A percentile compares a stretch with the other conserved stretches of the same genome.
Conservation (phyloP, 2,113 vertebrate species). For the Azemiops feae region DNA sequence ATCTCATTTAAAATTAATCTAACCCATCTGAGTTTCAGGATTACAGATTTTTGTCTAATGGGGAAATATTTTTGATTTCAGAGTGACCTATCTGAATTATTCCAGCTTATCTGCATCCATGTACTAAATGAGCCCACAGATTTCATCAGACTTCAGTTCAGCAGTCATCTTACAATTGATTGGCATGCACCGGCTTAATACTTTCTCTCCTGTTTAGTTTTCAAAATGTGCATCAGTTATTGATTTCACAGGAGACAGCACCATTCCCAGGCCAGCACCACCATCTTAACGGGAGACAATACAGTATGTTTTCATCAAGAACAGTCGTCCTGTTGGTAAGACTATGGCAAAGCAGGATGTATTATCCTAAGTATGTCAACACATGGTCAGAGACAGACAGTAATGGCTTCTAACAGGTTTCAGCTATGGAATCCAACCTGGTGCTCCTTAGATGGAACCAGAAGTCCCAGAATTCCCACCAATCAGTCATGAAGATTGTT, state of each 20-base stretch:
- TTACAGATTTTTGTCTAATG: constrained; percentile 3
- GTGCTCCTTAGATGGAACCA: not conserved
- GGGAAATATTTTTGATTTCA: not conserved
- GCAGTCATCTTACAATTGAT: not conserved
- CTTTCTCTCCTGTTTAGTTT: not conserved
- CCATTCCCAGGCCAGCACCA: not conserved
- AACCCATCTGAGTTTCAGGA: not conserved
- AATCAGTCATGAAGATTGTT: not conserved
- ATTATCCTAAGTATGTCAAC: not conserved
- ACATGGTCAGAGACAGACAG: not conserved
- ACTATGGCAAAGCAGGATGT: not conserved
- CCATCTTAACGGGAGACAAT: not conserved
- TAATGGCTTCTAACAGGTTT: not conserved
- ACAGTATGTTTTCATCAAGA: accelerated
- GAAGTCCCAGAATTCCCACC: not conserved
- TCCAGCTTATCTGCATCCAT: not conserved
- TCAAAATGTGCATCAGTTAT: not conserved
- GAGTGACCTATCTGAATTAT: not conserved
- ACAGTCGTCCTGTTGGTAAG: not conserved
- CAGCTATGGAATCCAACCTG: not conserved
- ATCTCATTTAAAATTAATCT: not conserved
- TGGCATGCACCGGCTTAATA: not conserved
- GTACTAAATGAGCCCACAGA: not conserved
- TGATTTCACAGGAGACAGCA: not conserved
- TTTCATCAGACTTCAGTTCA: not conserved